Evolutionary conservation across 2,888 invertebrate genomes (phyloP).

Genomic region (Pristionchus exspectatus): DNA sequence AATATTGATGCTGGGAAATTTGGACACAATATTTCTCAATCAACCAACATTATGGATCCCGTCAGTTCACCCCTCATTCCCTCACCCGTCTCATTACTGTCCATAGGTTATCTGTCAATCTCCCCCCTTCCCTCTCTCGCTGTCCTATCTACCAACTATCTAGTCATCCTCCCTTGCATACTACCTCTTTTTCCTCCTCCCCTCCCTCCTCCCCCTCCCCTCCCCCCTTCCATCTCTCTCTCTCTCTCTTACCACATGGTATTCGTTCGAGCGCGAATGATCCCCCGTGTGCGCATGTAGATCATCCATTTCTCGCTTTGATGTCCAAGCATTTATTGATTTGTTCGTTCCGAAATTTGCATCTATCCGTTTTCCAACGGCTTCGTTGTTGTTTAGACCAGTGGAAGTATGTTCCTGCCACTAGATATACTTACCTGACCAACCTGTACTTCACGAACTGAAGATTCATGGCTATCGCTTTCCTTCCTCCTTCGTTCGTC

Average conservation of each 20-base stretch:
- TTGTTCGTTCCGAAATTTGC: too few species aligned
- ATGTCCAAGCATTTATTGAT: too few species aligned
- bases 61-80: background rate
- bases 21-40: too few species aligned
- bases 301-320: background rate
- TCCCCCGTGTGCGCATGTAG: background rate
- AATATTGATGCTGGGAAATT: too few species aligned
- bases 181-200: slow-evolving; percentile 30
- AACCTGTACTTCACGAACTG: too few species aligned
- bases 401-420: too few species aligned
- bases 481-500: background rate
- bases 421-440: too few species aligned
- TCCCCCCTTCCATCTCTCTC: background rate
- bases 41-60: background rate
- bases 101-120: background rate
- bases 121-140: background rate
- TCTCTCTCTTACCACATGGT: slow-evolving; percentile 50
- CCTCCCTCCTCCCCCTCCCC: background rate
- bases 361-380: too few species aligned
- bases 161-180: slow-evolving; percentile 34
- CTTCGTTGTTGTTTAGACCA: too few species aligned
- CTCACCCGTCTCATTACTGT: slow-evolving; percentile 3
- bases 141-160: slow-evolving; percentile 42
- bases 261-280: slow-evolving; percentile 13
- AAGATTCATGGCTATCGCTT: background rate